These are phyloP conservation scores for Tragulus kanchil DNA, from an alignment of 2,113 vertebrate genomes.

Conservation along the genomic window DNA sequence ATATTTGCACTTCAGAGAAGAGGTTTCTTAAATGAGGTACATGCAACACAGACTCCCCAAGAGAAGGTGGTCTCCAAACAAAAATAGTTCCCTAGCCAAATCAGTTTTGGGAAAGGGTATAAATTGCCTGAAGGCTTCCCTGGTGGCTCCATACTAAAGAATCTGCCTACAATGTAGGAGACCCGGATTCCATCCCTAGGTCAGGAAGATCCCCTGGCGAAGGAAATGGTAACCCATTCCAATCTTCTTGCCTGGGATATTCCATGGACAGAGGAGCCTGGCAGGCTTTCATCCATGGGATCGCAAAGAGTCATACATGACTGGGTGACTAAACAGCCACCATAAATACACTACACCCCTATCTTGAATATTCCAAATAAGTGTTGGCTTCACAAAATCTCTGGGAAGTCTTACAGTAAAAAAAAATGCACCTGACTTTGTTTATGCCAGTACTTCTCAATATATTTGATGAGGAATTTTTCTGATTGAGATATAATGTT, in stretches of 20 bases:
- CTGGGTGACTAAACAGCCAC: background rate
- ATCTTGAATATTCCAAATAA: background rate
- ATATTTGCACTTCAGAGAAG: background rate
- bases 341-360: background rate
- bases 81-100: background rate
- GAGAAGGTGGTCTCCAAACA: no score
- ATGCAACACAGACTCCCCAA: background rate
- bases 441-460: background rate
- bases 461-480: background rate
- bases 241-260: background rate
- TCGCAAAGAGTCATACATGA: background rate
- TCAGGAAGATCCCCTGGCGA: background rate
- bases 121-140: background rate
- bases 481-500: conserved; percentile 11
- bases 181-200: background rate
- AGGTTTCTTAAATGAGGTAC: background rate
- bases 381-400: background rate
- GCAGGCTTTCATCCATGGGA: background rate
- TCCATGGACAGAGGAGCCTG: background rate
- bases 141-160: background rate
- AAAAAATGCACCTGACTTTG: background rate
- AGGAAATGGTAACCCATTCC: background rate
- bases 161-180: background rate
- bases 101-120: background rate
- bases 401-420: background rate